A percentile compares a stretch with the other conserved stretches of the same genome.
Conservation (phyloP, 2,888 invertebrate genomes). For the Archips xylosteana region DNA sequence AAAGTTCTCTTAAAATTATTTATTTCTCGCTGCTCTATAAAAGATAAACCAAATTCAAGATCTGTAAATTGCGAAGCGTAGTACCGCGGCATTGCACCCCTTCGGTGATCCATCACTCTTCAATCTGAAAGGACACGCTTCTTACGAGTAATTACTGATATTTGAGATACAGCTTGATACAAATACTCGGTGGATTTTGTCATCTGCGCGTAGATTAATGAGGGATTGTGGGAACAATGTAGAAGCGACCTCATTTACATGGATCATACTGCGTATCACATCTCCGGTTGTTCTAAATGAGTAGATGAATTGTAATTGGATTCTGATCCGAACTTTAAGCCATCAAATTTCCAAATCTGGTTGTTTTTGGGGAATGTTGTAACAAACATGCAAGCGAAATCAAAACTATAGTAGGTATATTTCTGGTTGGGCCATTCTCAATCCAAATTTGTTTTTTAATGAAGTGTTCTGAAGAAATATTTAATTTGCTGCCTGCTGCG, state of each 20-base stretch:
- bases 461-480: too few relatives aligned
- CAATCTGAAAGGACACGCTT: constrained; percentile 52
- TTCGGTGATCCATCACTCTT: constrained; percentile 68
- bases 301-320: too few relatives aligned
- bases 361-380: too few relatives aligned
- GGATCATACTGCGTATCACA: not conserved
- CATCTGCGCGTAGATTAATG: not conserved
- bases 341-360: too few relatives aligned
- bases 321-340: too few relatives aligned
- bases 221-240: not conserved
- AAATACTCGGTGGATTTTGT: constrained; percentile 18
- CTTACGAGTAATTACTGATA: constrained; percentile 38
- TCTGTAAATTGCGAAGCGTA: constrained; percentile 8
- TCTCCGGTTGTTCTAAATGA: not conserved
- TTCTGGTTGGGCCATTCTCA: too few relatives aligned
- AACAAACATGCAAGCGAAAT: too few relatives aligned
- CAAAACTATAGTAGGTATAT: too few relatives aligned
- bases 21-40: not conserved
- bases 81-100: constrained; percentile 50
- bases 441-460: too few relatives aligned
- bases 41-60: constrained; percentile 16
- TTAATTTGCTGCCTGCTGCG: too few relatives aligned
- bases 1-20: not conserved
- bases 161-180: constrained; percentile 36
- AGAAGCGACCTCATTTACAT: not conserved